phyloP scores from a whole-genome alignment of 1,140 invertebrate genomes.

The Solen grandis region DNA sequence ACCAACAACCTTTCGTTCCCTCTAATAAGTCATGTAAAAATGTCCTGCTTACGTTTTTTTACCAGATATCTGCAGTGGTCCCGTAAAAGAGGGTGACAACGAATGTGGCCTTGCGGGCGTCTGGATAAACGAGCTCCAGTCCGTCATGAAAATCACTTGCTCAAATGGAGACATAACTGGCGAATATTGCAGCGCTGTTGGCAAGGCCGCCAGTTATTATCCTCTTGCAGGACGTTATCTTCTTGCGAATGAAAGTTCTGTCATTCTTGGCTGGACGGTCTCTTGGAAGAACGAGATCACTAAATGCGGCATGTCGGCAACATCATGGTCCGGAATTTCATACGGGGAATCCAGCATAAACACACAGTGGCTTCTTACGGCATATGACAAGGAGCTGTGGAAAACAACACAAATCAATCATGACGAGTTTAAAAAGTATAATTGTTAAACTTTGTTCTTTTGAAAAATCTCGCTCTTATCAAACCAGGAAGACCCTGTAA shows the following conservation, averaged over 20 bases:
- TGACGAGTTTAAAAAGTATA: constrained; percentile 4
- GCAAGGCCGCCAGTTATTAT: background rate
- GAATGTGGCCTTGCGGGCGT: background rate
- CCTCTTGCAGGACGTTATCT: too few relatives aligned
- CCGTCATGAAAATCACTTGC: constrained; percentile 1
- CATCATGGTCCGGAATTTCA: constrained; percentile 2
- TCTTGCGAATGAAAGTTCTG: background rate
- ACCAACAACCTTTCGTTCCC: too few relatives aligned
- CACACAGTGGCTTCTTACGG: constrained; percentile 7
- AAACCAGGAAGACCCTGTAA: too few relatives aligned
- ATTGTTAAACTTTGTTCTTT: too few relatives aligned
- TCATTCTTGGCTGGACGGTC: constrained; percentile 4
- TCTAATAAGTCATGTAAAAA: too few relatives aligned
- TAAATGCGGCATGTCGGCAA: constrained; percentile 2
- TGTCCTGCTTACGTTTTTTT: too few relatives aligned
- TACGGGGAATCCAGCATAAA: background rate
- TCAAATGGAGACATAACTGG: background rate
- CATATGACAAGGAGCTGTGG: background rate
- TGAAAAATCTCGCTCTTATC: too few relatives aligned
- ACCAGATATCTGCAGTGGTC: too few relatives aligned
- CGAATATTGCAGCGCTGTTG: constrained; percentile 1
- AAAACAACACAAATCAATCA: background rate
- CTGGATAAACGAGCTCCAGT: background rate
- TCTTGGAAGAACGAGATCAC: background rate
- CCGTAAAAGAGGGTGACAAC: too few relatives aligned